These are phyloP conservation scores for Odocoileus virginianus DNA, from an alignment of 2,113 vertebrate genomes.

Conservation along the genomic window DNA sequence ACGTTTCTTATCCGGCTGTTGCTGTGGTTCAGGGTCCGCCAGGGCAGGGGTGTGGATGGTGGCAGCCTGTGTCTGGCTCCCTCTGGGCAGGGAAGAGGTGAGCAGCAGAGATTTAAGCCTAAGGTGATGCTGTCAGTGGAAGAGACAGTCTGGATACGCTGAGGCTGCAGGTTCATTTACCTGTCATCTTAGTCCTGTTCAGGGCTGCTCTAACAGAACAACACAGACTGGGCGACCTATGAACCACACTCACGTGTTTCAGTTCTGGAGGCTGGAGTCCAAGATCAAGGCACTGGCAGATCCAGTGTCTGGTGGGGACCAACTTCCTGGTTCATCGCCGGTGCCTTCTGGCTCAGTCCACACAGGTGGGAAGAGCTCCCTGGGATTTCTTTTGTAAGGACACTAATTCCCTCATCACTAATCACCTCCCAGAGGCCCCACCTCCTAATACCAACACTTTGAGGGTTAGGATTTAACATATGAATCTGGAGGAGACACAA, in stretches of 20 bases:
- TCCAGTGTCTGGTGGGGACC: background rate
- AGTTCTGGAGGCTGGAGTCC: too few relatives aligned
- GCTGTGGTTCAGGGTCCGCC: background rate
- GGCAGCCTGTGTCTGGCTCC: background rate
- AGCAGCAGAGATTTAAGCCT: too few relatives aligned
- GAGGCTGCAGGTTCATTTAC: fast-evolving
- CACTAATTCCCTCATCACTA: background rate
- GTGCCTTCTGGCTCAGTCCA: background rate
- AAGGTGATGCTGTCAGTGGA: fast-evolving
- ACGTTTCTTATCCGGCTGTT: background rate
- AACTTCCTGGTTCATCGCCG: fast-evolving
- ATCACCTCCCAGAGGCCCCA: background rate
- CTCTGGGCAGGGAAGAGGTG: background rate
- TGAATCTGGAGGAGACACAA: background rate
- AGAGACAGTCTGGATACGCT: background rate
- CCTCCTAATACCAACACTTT: background rate
- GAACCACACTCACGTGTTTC: fast-evolving
- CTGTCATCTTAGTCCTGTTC: fast-evolving
- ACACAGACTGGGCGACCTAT: fast-evolving
- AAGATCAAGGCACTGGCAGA: background rate
- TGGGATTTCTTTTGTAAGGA: background rate
- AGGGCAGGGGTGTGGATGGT: constrained; percentile 11
- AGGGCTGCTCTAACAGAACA: fast-evolving
- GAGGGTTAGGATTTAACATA: background rate
- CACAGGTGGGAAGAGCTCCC: too few relatives aligned